phyloP scores from a whole-genome alignment of 2,113 vertebrate species.

The Gymnorhina tibicen region DNA sequence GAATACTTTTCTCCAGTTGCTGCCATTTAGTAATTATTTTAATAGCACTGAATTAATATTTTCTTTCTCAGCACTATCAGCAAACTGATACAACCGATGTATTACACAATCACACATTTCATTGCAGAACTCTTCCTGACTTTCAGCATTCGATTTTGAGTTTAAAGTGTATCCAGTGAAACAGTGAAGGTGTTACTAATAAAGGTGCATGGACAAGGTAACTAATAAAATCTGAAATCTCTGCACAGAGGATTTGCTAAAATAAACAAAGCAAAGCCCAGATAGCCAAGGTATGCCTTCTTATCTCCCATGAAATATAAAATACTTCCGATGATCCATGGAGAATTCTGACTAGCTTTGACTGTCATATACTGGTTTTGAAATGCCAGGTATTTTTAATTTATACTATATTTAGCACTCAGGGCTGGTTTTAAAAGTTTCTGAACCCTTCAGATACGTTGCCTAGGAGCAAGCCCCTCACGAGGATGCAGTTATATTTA shows the following conservation, averaged over 20 bases:
- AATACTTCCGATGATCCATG: neutral
- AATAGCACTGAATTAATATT: neutral
- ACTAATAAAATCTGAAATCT: neutral
- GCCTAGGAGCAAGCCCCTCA: neutral
- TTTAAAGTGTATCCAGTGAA: neutral
- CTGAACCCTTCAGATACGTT: neutral
- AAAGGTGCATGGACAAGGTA: neutral
- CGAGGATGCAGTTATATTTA: neutral
- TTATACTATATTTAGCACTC: neutral
- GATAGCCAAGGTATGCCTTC: neutral
- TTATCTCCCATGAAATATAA: neutral
- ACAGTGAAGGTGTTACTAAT: neutral
- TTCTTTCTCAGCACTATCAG: neutral
- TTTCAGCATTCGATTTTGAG: neutral
- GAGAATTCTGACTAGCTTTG: neutral
- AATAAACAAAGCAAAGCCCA: neutral
- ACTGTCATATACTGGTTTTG: neutral
- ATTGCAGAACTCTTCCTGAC: neutral
- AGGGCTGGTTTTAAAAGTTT: constrained; percentile 3
- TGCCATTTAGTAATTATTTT: neutral
- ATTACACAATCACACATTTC: neutral
- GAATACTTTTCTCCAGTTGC: neutral
- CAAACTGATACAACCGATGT: neutral
- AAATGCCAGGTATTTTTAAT: neutral
- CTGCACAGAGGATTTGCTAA: neutral